Evolutionary conservation across 2,888 invertebrate genomes (phyloP), one percentile per base, ranked within the genome.

Genomic region (Pseudococcus longispinus): DNA sequence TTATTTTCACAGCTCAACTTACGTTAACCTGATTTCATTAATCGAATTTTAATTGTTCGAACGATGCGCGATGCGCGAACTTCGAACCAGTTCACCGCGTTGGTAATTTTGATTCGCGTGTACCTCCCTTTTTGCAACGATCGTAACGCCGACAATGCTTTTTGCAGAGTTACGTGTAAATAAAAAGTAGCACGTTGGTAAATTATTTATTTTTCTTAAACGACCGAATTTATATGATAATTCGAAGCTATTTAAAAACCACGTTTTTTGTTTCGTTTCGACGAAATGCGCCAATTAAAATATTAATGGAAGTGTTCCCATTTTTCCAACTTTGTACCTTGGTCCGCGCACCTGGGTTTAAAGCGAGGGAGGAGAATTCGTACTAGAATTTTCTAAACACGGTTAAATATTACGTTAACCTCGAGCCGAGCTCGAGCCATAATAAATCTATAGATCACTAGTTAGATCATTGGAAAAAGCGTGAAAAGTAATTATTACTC

Each of bases 171-270:
- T 74, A 74, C n/a, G n/a, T 3, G 18, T n/a, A n/a, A n/a, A n/a
- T n/a, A 51, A 51, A 51, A 51, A 74, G 37, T 74, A 74, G 74
- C 6, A 13, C 74, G 37, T 37, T 29, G 9, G 74, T 74, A 65
- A 65, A 65, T 65, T 65, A 65, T 65, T 65, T 65, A 37, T 74
- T 74, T 74, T 74, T 37, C 37, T 74, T 74, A 37, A 74, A 74
- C 18, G 74, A 74, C 32, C 18, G 5, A 37, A 74, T 74, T 74
- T 74, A 74, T 74, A 74, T 74, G 74, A 37, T 74, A 74, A 74
- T 74, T 29, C 4, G 74, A 37, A 13, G 74, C 74, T 74, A 74
- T 74, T 74, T 74, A 37, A 20, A 60, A 29, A 74, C 37, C 26
- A 60, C 4, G 37, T 2, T 37, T 74, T 74, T 74, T 74, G 74